These are phyloP conservation scores for Odocoileus hemionus DNA, from an alignment of 2,113 vertebrate genomes.

Conservation along the genomic window DNA sequence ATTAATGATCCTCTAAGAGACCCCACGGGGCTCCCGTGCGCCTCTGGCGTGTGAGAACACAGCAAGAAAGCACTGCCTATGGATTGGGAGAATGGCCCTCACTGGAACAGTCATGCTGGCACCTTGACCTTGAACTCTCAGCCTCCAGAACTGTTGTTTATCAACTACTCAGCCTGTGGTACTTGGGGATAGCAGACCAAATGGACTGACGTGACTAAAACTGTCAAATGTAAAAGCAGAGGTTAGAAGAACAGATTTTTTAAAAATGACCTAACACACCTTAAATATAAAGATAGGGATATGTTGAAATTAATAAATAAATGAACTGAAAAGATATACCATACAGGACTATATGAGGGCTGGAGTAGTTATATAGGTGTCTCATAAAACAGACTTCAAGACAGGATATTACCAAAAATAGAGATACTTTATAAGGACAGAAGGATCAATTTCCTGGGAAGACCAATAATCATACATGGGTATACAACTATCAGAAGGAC, in stretches of 20 bases:
- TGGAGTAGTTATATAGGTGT: neutral
- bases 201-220: neutral
- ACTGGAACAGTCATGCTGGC: neutral
- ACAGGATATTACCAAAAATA: neutral
- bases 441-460: neutral
- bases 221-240: neutral
- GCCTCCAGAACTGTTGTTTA: neutral
- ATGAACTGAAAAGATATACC: neutral
- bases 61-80: neutral
- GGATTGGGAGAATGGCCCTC: neutral
- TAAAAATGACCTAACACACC: neutral
- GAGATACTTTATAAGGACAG: neutral
- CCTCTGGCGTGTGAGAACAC: neutral
- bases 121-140: neutral
- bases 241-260: neutral
- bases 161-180: neutral
- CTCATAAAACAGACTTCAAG: neutral
- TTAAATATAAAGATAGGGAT: neutral
- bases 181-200: neutral
- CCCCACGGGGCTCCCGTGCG: neutral
- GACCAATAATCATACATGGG: too few relatives aligned
- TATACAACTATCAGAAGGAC: neutral
- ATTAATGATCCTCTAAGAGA: too few relatives aligned
- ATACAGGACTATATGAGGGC: neutral
- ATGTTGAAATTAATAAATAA: neutral